Conservation (phyloP, 2,888 invertebrate species). For the Pyralis farinalis region DNA sequence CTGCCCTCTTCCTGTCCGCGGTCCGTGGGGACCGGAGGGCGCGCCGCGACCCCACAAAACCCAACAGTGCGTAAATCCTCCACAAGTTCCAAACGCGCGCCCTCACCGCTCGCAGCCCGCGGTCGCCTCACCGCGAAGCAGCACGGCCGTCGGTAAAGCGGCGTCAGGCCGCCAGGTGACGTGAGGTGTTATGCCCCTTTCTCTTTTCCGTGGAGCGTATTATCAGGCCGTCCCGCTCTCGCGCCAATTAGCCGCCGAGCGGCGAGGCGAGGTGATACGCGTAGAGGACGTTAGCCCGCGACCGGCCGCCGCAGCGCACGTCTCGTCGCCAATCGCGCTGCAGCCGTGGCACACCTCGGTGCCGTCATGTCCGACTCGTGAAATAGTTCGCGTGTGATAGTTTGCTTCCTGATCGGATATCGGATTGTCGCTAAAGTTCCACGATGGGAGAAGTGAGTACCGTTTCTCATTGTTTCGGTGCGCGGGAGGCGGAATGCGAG, state of each 20-base stretch:
- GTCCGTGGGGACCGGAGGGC: slow-evolving; percentile 22
- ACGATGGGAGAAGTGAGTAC: slow-evolving; percentile 75
- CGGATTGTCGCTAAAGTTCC: slow-evolving; percentile 41
- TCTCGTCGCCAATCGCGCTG: slow-evolving; percentile 28
- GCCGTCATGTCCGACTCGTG: slow-evolving; percentile 66
- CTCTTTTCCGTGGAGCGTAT: slow-evolving; percentile 53
- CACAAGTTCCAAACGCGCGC: slow-evolving; percentile 46
- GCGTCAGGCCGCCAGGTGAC: slow-evolving; percentile 64
- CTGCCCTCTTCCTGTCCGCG: slow-evolving; percentile 41
- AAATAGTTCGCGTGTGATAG: slow-evolving; percentile 46
- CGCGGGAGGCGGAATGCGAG: slow-evolving; percentile 43
- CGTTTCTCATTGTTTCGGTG: slow-evolving; percentile 25
- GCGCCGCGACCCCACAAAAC: slow-evolving; percentile 38
- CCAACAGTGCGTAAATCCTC: slow-evolving; percentile 66
- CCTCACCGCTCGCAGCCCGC: slow-evolving; percentile 21
- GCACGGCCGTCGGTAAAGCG: slow-evolving; percentile 43
- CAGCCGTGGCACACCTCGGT: slow-evolving; percentile 52
- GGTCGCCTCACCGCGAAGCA: slow-evolving; percentile 38
- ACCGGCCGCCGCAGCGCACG: slow-evolving; percentile 50
- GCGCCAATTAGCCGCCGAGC: slow-evolving; percentile 51
- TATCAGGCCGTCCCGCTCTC: slow-evolving; percentile 50
- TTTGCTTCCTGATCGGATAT: slow-evolving; percentile 37
- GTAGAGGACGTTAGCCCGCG: slow-evolving; percentile 68
- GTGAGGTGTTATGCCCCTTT: slow-evolving; percentile 42
- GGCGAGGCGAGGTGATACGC: slow-evolving; percentile 35